Percentiles rank a stretch among this genome's conserved stretches.
Conservation (phyloP, 2,797 vertebrate species). For the Rhincodon typus region DNA sequence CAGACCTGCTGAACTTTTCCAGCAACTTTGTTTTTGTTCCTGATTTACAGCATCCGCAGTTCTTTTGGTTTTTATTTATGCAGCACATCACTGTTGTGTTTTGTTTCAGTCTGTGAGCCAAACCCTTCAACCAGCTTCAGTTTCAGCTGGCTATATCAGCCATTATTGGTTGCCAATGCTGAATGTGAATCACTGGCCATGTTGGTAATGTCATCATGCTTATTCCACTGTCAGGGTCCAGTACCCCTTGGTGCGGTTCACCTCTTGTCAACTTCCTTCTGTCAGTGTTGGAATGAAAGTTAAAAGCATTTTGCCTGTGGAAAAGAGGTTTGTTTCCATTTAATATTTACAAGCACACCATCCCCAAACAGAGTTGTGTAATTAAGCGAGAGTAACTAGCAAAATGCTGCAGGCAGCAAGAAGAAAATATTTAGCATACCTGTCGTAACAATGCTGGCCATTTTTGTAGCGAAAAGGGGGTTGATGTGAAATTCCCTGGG, state of each 20-base stretch:
- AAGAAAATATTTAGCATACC: neutral
- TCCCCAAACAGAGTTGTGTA: neutral
- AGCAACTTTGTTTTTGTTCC: too few species aligned
- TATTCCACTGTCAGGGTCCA: neutral
- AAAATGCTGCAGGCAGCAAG: neutral
- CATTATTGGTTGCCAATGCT: neutral
- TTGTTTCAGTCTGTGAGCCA: neutral
- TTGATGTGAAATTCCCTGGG: neutral
- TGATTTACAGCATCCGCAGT: too few species aligned
- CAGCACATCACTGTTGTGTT: neutral
- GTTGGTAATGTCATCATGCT: neutral
- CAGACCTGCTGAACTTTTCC: too few species aligned
- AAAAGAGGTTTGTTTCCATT: neutral
- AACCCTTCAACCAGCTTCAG: neutral
- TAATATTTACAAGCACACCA: neutral
- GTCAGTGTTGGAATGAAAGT: neutral
- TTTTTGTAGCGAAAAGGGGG: neutral
- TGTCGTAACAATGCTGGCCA: neutral
- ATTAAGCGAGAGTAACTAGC: too few species aligned
- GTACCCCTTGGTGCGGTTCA: neutral
- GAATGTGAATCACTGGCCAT: neutral
- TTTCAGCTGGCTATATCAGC: neutral
- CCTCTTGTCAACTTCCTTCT: neutral
- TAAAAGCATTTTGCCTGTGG: neutral
- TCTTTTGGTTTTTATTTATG: too few species aligned